Evolutionary conservation across 2,113 vertebrate species (phyloP), one percentile per base, ranked within the genome.

Genomic region (Platichthys flesus): DNA sequence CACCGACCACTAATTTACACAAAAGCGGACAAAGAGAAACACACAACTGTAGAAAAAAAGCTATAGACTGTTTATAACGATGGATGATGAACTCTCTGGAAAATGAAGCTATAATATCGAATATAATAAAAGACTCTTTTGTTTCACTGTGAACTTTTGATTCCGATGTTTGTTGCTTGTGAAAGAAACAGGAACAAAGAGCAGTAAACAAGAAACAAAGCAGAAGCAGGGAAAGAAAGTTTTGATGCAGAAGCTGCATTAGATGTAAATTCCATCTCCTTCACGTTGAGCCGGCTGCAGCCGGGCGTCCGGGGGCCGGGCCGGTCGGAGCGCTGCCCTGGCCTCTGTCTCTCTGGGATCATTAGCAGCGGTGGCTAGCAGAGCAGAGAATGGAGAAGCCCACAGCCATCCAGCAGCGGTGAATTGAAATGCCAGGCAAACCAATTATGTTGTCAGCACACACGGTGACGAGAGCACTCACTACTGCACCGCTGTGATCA

Each of bases 401-500:
- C 81, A 82, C 74, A 71, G 86, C 89, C 88, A 91, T 91, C 85
- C 83, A 64, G n/a, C 88, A 61, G 14, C 62, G 88, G 76, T 79
- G 83, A 89, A 93, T 89, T 82, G 89, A 90, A 92, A 90, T 92
- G 90, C 89, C 87, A 85, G 77, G 84, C 87, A 77, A 88, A 85
- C 85, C 91, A 93, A 93, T 93, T 93, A 93, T 87, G 82, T 82
- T 91, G 90, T 92, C 91, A 93, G 88, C 85, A 82, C 86, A 87
- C 85, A 82, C 82, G 45, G 88, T 76, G 76, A 82, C 57, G 67
- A 71, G 85, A 78, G 86, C 59, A 83, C 73, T n/a, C 23, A 83
- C 68, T 18, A 63, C 82, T 84, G 79, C 76, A 85, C 63, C 71
- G 51, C 71, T 89, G 73, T 86, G 89, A 86, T 86, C 81, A 73